A percentile compares a stretch with the other conserved stretches of the same genome.
Conservation (phyloP, 2,888 invertebrate species). For the Drosophila siamana region DNA sequence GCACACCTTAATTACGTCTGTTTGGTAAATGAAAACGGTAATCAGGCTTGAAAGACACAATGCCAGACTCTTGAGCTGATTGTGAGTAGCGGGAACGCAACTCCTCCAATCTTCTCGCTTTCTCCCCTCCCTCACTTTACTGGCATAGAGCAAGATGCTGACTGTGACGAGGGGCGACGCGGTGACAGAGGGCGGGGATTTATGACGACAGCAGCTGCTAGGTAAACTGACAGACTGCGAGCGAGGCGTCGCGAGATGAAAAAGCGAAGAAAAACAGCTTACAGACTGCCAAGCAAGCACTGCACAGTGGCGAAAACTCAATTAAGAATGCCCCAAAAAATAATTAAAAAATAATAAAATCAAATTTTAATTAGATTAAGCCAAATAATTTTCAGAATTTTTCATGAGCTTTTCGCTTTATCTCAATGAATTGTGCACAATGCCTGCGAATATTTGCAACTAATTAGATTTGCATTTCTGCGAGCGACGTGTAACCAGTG, state of each 20-base stretch:
- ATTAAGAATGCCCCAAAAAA: not conserved
- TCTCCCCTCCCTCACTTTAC: not conserved
- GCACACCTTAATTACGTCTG: conserved; percentile 78
- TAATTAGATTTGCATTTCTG: not conserved
- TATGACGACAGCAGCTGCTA: conserved; percentile 73
- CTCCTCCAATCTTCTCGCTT: conserved; percentile 3
- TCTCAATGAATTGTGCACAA: not conserved
- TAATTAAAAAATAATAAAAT: not conserved
- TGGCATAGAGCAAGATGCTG: not conserved
- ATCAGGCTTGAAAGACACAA: conserved; percentile 80
- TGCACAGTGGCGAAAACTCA: conserved; percentile 26
- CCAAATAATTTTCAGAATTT: not conserved
- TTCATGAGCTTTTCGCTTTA: not conserved
- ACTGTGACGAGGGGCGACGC: no score
- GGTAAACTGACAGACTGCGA: conserved; percentile 43
- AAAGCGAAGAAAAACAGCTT: conserved; percentile 20
- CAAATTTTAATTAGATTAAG: not conserved
- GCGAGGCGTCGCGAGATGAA: conserved; percentile 9
- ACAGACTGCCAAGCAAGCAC: conserved; percentile 5
- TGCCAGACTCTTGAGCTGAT: conserved; percentile 56
- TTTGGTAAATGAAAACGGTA: conserved; percentile 81
- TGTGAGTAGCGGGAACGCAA: conserved; percentile 48
- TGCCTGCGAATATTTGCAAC: not conserved
- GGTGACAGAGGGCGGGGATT: conserved; percentile 55
- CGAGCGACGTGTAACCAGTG: conserved; percentile 26